phyloP scores from a whole-genome alignment of 2,888 invertebrate species.

The Asteroscopus sphinx region DNA sequence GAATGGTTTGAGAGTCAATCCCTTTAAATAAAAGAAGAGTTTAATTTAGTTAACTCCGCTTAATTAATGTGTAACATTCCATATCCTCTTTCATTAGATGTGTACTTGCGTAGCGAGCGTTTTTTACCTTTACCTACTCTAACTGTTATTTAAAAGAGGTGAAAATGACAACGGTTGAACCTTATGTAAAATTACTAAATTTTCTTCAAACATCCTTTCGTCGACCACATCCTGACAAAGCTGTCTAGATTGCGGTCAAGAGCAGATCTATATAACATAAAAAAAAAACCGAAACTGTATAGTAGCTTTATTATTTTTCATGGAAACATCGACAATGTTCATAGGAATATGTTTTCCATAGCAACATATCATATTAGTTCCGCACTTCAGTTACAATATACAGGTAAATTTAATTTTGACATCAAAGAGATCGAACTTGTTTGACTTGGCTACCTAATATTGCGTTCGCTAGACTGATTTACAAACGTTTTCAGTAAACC shows the following conservation, averaged over 20 bases:
- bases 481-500: slow-evolving; percentile 28
- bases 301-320: background rate
- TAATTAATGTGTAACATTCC: slow-evolving; percentile 32
- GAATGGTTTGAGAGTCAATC: background rate
- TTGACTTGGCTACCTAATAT: slow-evolving; percentile 29
- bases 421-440: slow-evolving; percentile 38
- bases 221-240: no score
- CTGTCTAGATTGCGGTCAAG: no score
- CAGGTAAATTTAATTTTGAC: slow-evolving; percentile 27
- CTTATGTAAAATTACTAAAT: background rate
- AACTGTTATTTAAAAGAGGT: slow-evolving; percentile 33
- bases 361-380: slow-evolving; percentile 2
- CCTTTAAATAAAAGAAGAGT: background rate
- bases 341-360: background rate
- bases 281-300: no score
- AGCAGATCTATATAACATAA: no score
- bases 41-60: slow-evolving; percentile 8
- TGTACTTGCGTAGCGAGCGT: slow-evolving; percentile 30
- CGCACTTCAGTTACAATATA: slow-evolving; percentile 20
- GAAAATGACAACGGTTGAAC: slow-evolving; percentile 15
- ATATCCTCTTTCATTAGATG: slow-evolving; percentile 32
- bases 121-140: slow-evolving; percentile 38
- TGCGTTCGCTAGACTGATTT: slow-evolving; percentile 27
- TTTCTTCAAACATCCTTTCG: no score
- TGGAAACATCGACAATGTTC: background rate